phyloP scores from a whole-genome alignment of 1,140 invertebrate species.

The Condylostylus longicornis region DNA sequence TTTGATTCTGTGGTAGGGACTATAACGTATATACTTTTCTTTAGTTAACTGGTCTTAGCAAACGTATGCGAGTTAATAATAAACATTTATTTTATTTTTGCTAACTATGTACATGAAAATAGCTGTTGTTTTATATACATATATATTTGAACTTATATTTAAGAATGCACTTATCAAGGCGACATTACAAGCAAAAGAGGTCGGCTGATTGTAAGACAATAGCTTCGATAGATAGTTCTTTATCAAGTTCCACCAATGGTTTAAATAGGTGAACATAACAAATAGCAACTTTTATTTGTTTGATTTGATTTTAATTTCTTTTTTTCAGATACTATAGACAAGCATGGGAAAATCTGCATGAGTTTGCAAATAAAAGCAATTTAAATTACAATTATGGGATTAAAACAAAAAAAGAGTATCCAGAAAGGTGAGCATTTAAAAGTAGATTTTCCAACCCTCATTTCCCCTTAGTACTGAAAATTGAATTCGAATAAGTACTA shows the following conservation, averaged over 20 bases:
- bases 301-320: not conserved
- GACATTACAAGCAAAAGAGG: slow-evolving; percentile 70
- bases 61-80: slow-evolving; percentile 2
- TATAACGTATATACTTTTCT: too few relatives aligned
- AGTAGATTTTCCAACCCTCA: too few relatives aligned
- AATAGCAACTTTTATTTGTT: not conserved
- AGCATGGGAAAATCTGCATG: slow-evolving; percentile 83
- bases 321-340: slow-evolving; percentile 53
- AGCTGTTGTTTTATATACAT: not conserved
- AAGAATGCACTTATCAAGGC: slow-evolving; percentile 1
- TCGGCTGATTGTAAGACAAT: slow-evolving; percentile 79
- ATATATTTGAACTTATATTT: not conserved
- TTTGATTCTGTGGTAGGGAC: too few relatives aligned
- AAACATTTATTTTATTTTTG: not conserved
- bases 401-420: too few relatives aligned
- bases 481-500: too few relatives aligned
- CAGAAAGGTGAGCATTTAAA: too few relatives aligned
- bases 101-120: not conserved
- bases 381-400: too few relatives aligned
- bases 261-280: slow-evolving; percentile 47
- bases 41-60: slow-evolving; percentile 13
- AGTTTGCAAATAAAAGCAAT: too few relatives aligned
- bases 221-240: slow-evolving; percentile 70
- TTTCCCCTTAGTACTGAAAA: too few relatives aligned
- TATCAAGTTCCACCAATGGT: slow-evolving; percentile 63